Base-by-base conservation (phyloP, 2,797 vertebrate species). In the Denticeps clupeoides region DNA sequence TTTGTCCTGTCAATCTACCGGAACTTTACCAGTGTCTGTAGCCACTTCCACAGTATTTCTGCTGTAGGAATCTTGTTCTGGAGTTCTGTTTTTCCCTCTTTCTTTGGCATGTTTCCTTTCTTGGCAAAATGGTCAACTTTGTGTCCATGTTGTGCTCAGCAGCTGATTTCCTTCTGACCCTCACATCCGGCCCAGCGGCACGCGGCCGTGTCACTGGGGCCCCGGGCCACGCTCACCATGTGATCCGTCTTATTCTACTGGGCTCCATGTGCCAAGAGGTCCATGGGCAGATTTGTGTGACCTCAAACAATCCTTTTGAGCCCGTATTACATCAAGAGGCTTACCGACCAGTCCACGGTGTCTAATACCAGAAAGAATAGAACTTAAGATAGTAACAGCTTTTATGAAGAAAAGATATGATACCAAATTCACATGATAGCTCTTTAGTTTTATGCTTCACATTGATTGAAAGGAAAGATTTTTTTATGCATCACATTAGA, bases 231-330 rank as follows among this genome's bases (percentile, higher is more conserved):
- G 69, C 19, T 38, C 7, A 19, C 13, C 55, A 56, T 63, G 71
- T 76, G 74, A 75, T 27, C 3, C 41, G 28, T 38, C 69, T 79
- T 71, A 72, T 64, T 51, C 63, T 57, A 60, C 1, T 9, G 25
- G 41, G 73, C 65, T 73, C 60, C 53, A 61, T 65, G 65, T 70
- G 57, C 53, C 24, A 16, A 49, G 49, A 46, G 48, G 63, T 48
- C 41, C 56, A 61, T 61, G 64, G 45, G 71, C 71, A 62, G 67
- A 75, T 75, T 73, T 78, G 70, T 68, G 59, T 62, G 68, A 76
- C 65, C 42, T 35, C 9, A 68, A 78, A 82, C 79, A 78, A 75
- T 63, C 58, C 55, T 70, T 53, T 71, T 82, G 77, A 81, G 68
- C 53, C 12, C 46, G 63, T 47, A 55, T 60, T 53, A 56, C 58